Conservation (phyloP, 2,113 vertebrate species). For the Siniperca knerii region DNA sequence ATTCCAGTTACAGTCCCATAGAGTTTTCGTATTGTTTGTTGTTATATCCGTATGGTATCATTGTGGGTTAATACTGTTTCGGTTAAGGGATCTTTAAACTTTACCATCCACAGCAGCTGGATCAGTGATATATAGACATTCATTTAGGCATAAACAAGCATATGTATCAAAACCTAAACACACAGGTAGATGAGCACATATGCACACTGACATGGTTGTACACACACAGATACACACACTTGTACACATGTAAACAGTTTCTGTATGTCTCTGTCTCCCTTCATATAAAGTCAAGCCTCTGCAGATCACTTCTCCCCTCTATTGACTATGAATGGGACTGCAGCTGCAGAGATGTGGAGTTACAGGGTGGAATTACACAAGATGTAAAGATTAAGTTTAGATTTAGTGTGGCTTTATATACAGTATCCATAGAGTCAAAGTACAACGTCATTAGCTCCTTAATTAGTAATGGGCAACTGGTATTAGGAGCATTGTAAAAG, state of each 20-base stretch:
- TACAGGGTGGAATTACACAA: constrained; percentile 7
- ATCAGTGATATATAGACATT: constrained; percentile 24
- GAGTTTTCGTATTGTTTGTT: not conserved
- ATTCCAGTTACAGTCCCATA: constrained; percentile 1
- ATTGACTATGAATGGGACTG: constrained; percentile 77
- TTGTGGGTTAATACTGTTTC: not conserved
- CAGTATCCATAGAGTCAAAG: constrained; percentile 8
- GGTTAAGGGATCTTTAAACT: constrained; percentile 2
- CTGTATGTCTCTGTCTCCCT: constrained; percentile 24
- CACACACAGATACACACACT: constrained; percentile 26
- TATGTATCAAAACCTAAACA: constrained; percentile 33
- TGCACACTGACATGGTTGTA: constrained; percentile 3
- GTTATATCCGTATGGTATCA: not conserved
- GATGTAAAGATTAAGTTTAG: constrained; percentile 7
- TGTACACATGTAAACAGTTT: constrained; percentile 5
- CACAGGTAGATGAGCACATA: constrained; percentile 5
- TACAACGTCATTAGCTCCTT: constrained; percentile 15
- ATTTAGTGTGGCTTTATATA: not conserved
- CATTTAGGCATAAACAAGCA: constrained; percentile 46
- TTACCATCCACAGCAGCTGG: constrained; percentile 32
- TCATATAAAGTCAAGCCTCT: constrained; percentile 27
- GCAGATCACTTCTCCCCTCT: constrained; percentile 92
- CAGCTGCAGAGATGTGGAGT: constrained; percentile 19
- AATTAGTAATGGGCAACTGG: not conserved
- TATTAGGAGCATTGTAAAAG: not conserved